Evolutionary conservation across 92 coral and sea anemone species (phyloP).

Genomic region (Pocillopora meandrina): DNA sequence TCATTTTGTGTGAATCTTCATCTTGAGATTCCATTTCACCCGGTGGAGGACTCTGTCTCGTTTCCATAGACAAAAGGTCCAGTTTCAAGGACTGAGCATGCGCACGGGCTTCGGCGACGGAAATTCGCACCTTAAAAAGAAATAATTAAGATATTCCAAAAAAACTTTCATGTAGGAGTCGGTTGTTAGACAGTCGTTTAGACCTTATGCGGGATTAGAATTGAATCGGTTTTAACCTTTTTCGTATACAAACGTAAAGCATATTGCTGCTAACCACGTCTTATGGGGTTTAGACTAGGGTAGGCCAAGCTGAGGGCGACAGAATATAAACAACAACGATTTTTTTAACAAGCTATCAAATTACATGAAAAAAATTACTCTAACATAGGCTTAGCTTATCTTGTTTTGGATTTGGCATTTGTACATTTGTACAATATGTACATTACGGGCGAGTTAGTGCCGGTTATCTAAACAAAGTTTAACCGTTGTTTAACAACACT

Average conservation of each 20-base stretch:
- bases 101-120: constrained; percentile 67
- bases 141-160: background rate
- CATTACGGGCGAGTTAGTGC: too few species aligned
- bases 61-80: constrained; percentile 67
- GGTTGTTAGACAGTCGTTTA: too few species aligned
- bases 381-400: too few species aligned
- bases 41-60: constrained; percentile 65
- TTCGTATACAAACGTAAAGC: too few species aligned
- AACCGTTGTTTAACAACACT: too few species aligned
- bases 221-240: too few species aligned
- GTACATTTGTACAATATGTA: too few species aligned
- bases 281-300: too few species aligned
- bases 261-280: too few species aligned
- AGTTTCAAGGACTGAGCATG: constrained; percentile 76
- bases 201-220: too few species aligned
- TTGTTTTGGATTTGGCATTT: background rate
- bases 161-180: background rate
- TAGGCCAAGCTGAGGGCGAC: background rate
- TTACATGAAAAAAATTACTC: background rate
- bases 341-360: background rate
- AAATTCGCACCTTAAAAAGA: constrained; percentile 60
- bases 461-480: too few species aligned
- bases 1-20: constrained; percentile 55
- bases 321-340: background rate
- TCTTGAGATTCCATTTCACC: constrained; percentile 39